Evolutionary conservation across 2,888 invertebrate species (phyloP).

Genomic region (Plutella xylostella): DNA sequence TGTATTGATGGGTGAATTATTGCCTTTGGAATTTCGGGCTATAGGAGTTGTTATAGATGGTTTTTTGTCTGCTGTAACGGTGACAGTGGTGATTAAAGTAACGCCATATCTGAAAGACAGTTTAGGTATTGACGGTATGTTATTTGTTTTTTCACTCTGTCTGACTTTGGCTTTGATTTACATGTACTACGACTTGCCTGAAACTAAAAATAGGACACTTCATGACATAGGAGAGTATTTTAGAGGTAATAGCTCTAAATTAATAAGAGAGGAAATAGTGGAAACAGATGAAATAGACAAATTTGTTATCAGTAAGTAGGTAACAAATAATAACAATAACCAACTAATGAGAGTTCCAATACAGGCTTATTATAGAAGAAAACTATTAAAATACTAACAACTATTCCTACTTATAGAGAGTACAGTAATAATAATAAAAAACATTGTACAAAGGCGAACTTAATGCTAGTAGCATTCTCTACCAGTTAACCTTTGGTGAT

Average conservation of each 20-base stretch:
- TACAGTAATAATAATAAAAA: too few relatives aligned
- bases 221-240: constrained; percentile 7
- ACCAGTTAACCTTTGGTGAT: too few relatives aligned
- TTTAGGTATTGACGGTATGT: constrained; percentile 8
- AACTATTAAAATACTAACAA: too few relatives aligned
- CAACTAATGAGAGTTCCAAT: too few relatives aligned
- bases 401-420: too few relatives aligned
- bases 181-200: constrained; percentile 8
- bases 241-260: constrained; percentile 4
- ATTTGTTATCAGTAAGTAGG: too few relatives aligned
- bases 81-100: background rate
- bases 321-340: too few relatives aligned
- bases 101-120: constrained; percentile 5
- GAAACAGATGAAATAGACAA: too few relatives aligned
- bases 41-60: constrained; percentile 10
- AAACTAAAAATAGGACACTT: constrained; percentile 8
- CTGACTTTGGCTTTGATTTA: constrained; percentile 7
- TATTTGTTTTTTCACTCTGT: background rate
- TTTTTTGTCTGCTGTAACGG: background rate
- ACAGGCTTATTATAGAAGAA: too few relatives aligned
- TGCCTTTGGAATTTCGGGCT: constrained; percentile 12
- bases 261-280: too few relatives aligned
- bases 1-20: constrained; percentile 11
- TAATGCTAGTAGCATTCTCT: too few relatives aligned
- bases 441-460: too few relatives aligned